Conservation (phyloP, 2,888 invertebrate genomes). For the Cabera pusaria region DNA sequence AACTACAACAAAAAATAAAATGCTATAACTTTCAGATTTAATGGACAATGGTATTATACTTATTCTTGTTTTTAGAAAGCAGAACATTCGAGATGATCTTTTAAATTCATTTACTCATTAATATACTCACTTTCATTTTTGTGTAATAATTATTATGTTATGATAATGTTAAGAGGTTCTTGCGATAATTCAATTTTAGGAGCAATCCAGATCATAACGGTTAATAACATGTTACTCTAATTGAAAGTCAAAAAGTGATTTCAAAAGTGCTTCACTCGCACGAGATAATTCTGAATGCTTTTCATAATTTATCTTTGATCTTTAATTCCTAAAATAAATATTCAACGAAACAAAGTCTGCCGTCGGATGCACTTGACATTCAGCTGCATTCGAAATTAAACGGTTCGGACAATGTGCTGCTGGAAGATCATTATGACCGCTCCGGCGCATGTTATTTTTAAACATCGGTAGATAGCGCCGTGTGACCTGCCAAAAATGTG, state of each 20-base stretch:
- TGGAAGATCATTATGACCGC: conserved; percentile 7
- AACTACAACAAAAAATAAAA: too few species aligned
- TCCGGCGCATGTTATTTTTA: conserved; percentile 12
- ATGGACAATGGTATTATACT: too few species aligned
- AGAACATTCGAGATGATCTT: not conserved
- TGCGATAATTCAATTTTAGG: conserved; percentile 2
- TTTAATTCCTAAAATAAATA: conserved; percentile 1
- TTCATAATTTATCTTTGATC: conserved; percentile 9
- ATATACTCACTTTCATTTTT: conserved; percentile 12
- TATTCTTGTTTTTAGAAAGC: conserved; percentile 10
- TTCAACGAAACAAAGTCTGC: not conserved
- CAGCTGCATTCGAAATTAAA: conserved; percentile 6
- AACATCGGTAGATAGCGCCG: conserved; percentile 34
- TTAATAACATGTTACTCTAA: too few species aligned
- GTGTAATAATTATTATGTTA: conserved; percentile 1
- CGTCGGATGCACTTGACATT: conserved; percentile 20
- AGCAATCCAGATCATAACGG: not conserved
- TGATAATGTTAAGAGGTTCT: not conserved
- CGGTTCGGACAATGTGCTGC: conserved; percentile 3
- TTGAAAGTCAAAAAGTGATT: too few species aligned
- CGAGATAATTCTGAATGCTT: too few species aligned
- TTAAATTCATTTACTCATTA: conserved; percentile 8
- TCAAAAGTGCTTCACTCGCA: too few species aligned
- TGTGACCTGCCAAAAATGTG: conserved; percentile 74
- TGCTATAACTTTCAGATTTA: too few species aligned